Evolutionary conservation across 2,113 vertebrate genomes (phyloP), one percentile per base, ranked within the genome.

Genomic region (Solea solea): DNA sequence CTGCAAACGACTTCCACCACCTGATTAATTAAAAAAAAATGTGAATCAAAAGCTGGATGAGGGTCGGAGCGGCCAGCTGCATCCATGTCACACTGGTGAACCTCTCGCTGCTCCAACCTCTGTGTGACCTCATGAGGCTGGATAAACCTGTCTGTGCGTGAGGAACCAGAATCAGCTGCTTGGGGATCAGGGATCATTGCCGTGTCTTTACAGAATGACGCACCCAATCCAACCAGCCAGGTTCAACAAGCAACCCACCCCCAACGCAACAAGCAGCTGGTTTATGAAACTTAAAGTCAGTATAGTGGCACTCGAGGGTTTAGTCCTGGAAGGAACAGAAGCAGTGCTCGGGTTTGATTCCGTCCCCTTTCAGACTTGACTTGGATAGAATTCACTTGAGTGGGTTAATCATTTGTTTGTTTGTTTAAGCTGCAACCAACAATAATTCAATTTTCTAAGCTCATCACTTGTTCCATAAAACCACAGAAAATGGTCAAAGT

Each of bases 151-250:
- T n/a, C 52, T 13, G 49, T 78, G 79, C 81, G 65, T 84, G 87
- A 84, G 81, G 86, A 83, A 71, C 79, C 0, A 0, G 82, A 87
- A 87, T 88, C 84, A 89, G 81, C 77, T 65, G 71, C 63, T 79
- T 9, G 9, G 76, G 78, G 83, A 88, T 88, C 86, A 90, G 80
- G 84, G 83, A 86, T 91, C 87, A 89, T 85, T 83, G 72, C 75
- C 73, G 82, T 84, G 71, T 80, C 75, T 87, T 87, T 83, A 88
- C 76, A 83, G 81, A 70, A 25, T 88, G 87, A 91, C 82, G 76
- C 69, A 86, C 3, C 73, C 78, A 61, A 44, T 72, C 81, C 66
- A 74, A 71, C 71, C 73, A 16, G 67, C n/a, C 62, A 80, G 68
- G 66, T 82, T 83, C 64, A 66, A 16, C 45, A 12, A 4, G 4